These are phyloP conservation scores for Pseudotriccus pelzelni DNA, from an alignment of 2,797 vertebrate species.

Conservation along the genomic window DNA sequence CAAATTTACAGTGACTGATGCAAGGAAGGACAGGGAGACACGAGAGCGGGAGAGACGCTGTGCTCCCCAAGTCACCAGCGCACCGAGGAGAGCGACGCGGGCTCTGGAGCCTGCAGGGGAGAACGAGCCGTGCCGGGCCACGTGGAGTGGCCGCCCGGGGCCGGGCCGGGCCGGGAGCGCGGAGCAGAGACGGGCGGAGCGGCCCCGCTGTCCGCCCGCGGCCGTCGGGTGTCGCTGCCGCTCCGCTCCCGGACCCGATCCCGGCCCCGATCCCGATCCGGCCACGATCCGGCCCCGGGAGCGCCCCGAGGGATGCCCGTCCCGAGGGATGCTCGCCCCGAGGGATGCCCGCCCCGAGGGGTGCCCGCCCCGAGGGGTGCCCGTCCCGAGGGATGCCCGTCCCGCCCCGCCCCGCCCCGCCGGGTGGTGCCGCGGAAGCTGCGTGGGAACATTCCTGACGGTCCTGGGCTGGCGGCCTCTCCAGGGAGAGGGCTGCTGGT, in stretches of 20 bases:
- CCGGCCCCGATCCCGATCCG: no score
- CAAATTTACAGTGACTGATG: not conserved
- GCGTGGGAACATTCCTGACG: constrained; percentile 20
- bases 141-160: no score
- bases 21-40: rapidly evolving
- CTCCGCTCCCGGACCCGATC: not conserved
- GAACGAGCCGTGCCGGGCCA: not conserved
- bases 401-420: no score
- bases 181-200: not conserved
- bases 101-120: not conserved
- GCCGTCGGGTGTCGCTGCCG: not conserved
- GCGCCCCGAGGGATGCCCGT: no score
- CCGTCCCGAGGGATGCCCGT: no score
- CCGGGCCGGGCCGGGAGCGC: no score
- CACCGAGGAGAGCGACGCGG: not conserved
- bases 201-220: not conserved
- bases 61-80: not conserved
- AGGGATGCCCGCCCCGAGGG: no score
- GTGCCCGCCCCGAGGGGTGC: not conserved
- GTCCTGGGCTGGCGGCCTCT: not conserved
- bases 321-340: no score
- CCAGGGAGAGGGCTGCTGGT: not conserved
- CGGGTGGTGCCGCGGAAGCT: not conserved
- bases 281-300: no score
- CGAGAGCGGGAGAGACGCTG: rapidly evolving